A percentile compares a stretch with the other conserved stretches of the same genome.
phyloP scores from a whole-genome alignment of 2,113 vertebrate species.

The Phyllostomus hastatus region DNA sequence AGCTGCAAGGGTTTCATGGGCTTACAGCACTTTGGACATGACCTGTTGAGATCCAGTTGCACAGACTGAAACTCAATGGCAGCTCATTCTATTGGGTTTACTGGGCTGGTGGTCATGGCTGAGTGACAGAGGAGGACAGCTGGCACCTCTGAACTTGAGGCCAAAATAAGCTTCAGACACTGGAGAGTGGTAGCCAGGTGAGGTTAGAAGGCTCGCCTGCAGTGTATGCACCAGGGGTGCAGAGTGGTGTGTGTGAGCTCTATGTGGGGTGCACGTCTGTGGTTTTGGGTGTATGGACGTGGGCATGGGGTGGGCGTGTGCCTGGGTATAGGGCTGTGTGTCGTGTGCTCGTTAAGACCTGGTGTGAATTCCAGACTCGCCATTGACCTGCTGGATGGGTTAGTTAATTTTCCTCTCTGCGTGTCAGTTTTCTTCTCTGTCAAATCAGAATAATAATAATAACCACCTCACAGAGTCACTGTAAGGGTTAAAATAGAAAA shows the following conservation, averaged over 20 bases:
- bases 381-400: not conserved
- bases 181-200: not conserved
- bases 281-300: not conserved
- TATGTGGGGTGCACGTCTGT: not conserved
- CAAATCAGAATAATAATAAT: not conserved
- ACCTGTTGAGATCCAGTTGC: not conserved
- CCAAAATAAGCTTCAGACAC: not conserved
- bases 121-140: not conserved
- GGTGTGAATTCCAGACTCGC: not conserved
- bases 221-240: fast-evolving
- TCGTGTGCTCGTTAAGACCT: not conserved
- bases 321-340: not conserved
- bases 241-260: not conserved
- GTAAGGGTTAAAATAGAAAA: not conserved
- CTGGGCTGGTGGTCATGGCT: not conserved
- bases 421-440: not conserved
- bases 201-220: fast-evolving
- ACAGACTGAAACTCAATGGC: not conserved
- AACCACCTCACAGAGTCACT: not conserved
- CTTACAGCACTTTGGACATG: slow-evolving; percentile 29
- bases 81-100: not conserved
- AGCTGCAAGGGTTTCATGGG: not conserved
- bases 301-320: not conserved
- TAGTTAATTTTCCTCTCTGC: not conserved
- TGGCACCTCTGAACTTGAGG: not conserved